phyloP scores from a whole-genome alignment of 2,113 vertebrate species.

The Cariama cristata region DNA sequence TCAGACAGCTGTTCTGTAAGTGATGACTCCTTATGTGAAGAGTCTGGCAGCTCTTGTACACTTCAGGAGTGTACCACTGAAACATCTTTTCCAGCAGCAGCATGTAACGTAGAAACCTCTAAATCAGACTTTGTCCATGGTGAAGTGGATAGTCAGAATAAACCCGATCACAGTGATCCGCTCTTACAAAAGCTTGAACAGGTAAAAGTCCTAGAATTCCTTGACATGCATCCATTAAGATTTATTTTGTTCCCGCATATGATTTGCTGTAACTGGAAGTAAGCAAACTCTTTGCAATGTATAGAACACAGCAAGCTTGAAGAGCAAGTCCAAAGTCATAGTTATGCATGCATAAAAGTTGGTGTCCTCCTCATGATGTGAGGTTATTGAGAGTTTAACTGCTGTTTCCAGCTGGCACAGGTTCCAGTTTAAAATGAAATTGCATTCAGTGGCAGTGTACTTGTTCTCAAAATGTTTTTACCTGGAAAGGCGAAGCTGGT shows the following conservation, averaged over 20 bases:
- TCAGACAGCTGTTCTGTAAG: slow-evolving; percentile 80
- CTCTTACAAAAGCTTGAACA: slow-evolving; percentile 87
- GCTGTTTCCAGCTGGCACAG: background rate
- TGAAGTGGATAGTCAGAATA: slow-evolving; percentile 33
- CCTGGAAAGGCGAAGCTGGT: background rate
- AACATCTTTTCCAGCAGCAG: background rate
- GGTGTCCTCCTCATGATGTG: background rate
- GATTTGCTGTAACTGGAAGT: background rate
- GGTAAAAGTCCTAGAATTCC: slow-evolving; percentile 67
- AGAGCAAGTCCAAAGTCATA: background rate
- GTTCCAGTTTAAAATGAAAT: background rate
- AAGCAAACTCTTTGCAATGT: background rate
- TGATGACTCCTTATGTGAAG: slow-evolving; percentile 73
- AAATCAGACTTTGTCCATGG: background rate
- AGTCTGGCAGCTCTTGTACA: background rate
- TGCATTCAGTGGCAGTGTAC: background rate
- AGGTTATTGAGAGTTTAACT: background rate
- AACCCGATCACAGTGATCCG: slow-evolving; percentile 59
- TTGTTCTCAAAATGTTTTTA: background rate
- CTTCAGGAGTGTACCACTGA: slow-evolving; percentile 8
- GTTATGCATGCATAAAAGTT: fast-evolving
- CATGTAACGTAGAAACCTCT: background rate
- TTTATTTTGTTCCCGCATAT: background rate
- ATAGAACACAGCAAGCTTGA: background rate
- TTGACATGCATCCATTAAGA: background rate